Evolutionary conservation across 2,797 vertebrate species (phyloP).

Genomic region (Saguinus oedipus): DNA sequence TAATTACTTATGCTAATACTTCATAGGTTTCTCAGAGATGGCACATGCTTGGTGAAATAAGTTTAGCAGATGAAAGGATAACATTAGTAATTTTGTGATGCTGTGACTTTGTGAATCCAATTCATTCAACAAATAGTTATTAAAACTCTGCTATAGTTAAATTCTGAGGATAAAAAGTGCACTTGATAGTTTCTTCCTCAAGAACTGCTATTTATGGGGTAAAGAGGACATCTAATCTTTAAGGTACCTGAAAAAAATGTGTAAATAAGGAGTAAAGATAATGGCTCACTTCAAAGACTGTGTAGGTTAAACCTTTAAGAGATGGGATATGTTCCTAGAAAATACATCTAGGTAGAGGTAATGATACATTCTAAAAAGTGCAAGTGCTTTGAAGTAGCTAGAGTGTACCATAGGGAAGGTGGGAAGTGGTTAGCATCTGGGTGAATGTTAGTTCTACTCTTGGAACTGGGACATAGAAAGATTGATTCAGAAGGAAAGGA

Average conservation of each 20-base stretch:
- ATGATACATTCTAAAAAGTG: not conserved
- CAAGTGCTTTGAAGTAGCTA: not conserved
- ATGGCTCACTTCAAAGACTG: not conserved
- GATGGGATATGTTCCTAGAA: not conserved
- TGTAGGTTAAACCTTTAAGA: not conserved
- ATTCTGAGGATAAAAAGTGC: not conserved
- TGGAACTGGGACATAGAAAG: not conserved
- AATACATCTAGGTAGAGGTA: not conserved
- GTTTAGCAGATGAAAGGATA: not conserved
- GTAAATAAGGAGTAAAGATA: not conserved
- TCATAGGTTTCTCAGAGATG: conserved; percentile 31
- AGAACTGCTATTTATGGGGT: not conserved
- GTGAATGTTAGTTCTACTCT: not conserved
- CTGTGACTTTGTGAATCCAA: not conserved
- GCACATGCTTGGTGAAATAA: not conserved
- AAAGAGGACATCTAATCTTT: not conserved
- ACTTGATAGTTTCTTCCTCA: not conserved
- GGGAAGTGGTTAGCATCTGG: accelerated
- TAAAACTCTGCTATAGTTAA: not conserved
- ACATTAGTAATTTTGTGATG: not conserved
- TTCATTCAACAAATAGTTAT: conserved; percentile 30
- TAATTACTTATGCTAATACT: conserved; percentile 60
- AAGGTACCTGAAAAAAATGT: not conserved
- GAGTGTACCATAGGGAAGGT: not conserved
- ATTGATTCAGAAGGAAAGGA: not conserved